Percentiles rank a stretch among this genome's conserved stretches.
phyloP scores from a whole-genome alignment of 2,797 vertebrate species.

The Pteropus rufus region DNA sequence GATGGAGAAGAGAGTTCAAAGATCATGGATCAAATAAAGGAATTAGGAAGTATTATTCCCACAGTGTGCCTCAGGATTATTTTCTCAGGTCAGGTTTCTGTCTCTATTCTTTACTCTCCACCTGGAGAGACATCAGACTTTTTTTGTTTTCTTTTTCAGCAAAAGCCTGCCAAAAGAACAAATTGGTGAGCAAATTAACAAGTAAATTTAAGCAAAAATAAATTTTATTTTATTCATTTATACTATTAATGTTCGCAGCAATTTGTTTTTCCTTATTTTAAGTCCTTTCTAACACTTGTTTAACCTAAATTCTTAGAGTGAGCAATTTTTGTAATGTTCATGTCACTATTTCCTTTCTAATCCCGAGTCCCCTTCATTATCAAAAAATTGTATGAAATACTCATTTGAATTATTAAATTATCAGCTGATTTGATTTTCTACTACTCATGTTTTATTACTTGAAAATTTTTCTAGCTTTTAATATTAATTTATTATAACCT shows the following conservation, averaged over 20 bases:
- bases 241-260: background rate
- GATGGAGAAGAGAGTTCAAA: background rate
- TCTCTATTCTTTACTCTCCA: background rate
- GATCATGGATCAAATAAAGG: background rate
- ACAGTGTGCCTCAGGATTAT: background rate
- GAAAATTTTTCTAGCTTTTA: background rate
- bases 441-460: background rate
- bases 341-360: background rate
- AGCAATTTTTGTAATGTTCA: background rate
- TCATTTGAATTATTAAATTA: background rate
- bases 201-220: background rate
- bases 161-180: background rate
- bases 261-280: background rate
- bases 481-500: slow-evolving; percentile 17
- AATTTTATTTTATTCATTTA: background rate
- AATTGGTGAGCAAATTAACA: background rate
- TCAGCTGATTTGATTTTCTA: background rate
- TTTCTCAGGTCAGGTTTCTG: background rate
- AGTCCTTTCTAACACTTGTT: background rate
- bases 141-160: background rate
- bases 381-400: background rate
- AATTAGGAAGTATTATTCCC: background rate
- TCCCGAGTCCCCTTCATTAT: background rate
- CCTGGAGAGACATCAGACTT: background rate
- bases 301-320: background rate